Base-by-base conservation (phyloP, 2,888 invertebrate genomes). In the Plagodis pulveraria region DNA sequence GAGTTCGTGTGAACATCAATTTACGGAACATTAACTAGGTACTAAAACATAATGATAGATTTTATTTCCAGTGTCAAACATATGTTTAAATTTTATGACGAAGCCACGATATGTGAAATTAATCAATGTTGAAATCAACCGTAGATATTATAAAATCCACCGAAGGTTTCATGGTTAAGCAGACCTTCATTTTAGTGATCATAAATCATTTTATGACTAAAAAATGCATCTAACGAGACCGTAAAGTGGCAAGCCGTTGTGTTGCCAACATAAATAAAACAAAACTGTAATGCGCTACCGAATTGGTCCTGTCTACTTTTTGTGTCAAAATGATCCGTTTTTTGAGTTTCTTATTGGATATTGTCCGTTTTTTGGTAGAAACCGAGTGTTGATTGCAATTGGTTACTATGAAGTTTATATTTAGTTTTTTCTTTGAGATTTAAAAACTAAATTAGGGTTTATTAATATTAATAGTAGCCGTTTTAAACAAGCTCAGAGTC, bases 231-330 rank as follows among this genome's bases (percentile, higher is more conserved):
- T 77, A 80, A 86, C 78, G 76, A 80, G 73, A 70, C 78, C 81
- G 78, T 84, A 86, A 87, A 84, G 76, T 78, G 81, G 71, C 72
- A 78, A 75, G 72, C 73, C 72, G 73, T 69, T 76, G 71, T 78
- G 81, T 79, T 66, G 68, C 70, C 73, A 70, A 77, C 72, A 74
- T 65, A 87, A 87, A 87, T 77, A 86, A 86, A 86, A 71, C 75
- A 84, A 86, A 83, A 82, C 74, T 73, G 66, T 77, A 81, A 77
- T 71, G 66, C 65, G 89, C 89, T 89, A 87, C 88, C 80, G 88
- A 84, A 84, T 81, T 77, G 76, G 80, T 73, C 76, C 66, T 77
- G 81, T 78, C 78, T 67, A 63, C 70, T 79, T 82, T 81, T 84
- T 84, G 71, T 69, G 64, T 58, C 48, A 84, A 84, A 85, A 84